Evolutionary conservation across 2,888 invertebrate genomes (phyloP), one percentile per base, ranked within the genome.

Genomic region (Drosophila setosimentum): DNA sequence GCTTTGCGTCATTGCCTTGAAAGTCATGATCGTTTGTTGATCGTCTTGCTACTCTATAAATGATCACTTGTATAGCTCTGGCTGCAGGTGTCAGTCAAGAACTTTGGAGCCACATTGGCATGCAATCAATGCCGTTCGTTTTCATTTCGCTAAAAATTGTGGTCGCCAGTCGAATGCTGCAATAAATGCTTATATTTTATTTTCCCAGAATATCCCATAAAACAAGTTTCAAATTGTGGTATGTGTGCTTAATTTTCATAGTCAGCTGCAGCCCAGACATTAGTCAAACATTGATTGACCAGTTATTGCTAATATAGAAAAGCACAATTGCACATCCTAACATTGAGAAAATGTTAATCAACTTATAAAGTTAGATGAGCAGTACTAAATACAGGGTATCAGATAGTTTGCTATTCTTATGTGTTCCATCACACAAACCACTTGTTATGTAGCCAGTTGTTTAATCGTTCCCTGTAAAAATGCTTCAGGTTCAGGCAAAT

Each of bases 31-130:
- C 76, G 86, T 82, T 90, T 87, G 88, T 85, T 88, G 90, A 84
- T 90, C 90, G 89, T 79, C 86, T 85, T 90, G 76, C 83, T 89
- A 73, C 89, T 90, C 90, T 90, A 88, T 88, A 90, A 84, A 84
- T 84, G 83, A 88, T 63, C 68, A 74, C 83, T 70, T 80, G 88
- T 76, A 76, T 84, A 74, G 65, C 64, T 68, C 68, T 68, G 57
- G 66, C 71, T 81, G 87, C 86, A 86, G 86, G 86, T 86, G 86
- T 90, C 89, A 82, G 85, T 73, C 76, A 86, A 90, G 91, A 91
- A 91, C 91, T 91, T 90, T 90, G 91, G 91, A 90, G 89, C 91
- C 89, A 90, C 91, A 88, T 91, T 78, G 89, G 91, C 86, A 90
- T 90, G 90, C 90, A 91, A 91, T 91, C 87, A 90, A 91, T 91